phyloP scores from a whole-genome alignment of 2,888 invertebrate genomes.

The Ichneumon xanthorius region DNA sequence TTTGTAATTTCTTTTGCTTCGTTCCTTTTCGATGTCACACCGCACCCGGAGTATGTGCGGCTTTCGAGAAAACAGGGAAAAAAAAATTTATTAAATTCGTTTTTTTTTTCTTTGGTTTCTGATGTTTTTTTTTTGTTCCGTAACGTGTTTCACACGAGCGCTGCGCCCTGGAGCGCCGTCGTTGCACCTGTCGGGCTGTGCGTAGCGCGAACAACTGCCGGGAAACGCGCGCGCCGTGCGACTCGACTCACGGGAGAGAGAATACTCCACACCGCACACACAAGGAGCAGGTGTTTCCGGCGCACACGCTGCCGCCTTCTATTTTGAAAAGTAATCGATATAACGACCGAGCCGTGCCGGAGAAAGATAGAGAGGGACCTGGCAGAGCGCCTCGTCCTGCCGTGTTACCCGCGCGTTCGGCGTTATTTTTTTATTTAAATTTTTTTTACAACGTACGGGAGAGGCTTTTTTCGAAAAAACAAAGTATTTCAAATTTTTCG shows the following conservation, averaged over 20 bases:
- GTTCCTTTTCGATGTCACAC: not conserved
- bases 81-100: not conserved
- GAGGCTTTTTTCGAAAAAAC: not conserved
- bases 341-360: constrained; percentile 74
- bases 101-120: constrained; percentile 3
- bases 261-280: constrained; percentile 55
- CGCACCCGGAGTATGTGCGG: not conserved
- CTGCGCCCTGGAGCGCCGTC: constrained; percentile 48
- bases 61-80: not conserved
- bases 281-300: constrained; percentile 80
- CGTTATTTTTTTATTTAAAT: not conserved
- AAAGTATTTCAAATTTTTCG: not conserved
- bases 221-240: constrained; percentile 52
- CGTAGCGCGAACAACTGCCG: constrained; percentile 61
- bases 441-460: not conserved
- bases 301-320: constrained; percentile 78
- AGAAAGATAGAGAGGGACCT: constrained; percentile 50
- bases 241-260: constrained; percentile 16
- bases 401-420: constrained; percentile 40
- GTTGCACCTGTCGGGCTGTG: constrained; percentile 38
- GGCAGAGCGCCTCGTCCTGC: constrained; percentile 33
- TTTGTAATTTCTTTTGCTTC: not conserved
- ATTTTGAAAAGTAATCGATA: constrained; percentile 83
- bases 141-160: constrained; percentile 36
- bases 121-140: not conserved